A percentile compares a stretch with the other conserved stretches of the same genome.
Evolutionary conservation across 2,113 vertebrate genomes (phyloP).

Genomic region (Coturnix japonica): DNA sequence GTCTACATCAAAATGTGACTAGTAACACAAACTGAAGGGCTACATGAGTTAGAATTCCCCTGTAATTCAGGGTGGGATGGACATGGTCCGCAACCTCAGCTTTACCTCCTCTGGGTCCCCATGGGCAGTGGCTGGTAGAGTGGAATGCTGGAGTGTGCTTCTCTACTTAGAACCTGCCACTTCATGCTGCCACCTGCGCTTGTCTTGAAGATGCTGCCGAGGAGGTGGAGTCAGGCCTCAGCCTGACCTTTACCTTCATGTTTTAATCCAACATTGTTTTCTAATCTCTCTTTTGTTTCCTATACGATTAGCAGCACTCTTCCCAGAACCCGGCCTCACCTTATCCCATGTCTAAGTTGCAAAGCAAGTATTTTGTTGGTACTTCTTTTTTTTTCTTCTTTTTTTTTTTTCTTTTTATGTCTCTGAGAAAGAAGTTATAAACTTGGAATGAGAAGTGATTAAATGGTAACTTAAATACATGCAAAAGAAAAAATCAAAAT

Average conservation of each 20-base stretch:
- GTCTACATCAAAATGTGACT: background rate
- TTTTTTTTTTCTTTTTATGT: background rate
- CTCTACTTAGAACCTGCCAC: accelerated
- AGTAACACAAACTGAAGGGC: background rate
- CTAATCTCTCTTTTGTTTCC: background rate
- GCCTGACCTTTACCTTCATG: slow-evolving; percentile 19
- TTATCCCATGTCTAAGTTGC: background rate
- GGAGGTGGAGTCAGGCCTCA: background rate
- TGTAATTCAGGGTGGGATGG: background rate
- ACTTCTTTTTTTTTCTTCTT: background rate
- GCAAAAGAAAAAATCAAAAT: background rate
- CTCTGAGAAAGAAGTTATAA: background rate
- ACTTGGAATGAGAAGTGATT: slow-evolving; percentile 34
- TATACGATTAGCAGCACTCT: background rate
- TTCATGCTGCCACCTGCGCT: background rate
- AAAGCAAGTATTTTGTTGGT: background rate
- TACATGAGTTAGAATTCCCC: background rate
- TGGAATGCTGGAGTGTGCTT: background rate
- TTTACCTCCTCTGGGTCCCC: background rate
- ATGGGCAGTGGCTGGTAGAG: background rate
- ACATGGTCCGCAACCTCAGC: background rate
- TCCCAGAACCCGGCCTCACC: background rate
- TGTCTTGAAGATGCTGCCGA: background rate
- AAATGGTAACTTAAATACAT: background rate
- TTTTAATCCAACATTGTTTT: background rate